Conservation (phyloP, 2,797 vertebrate genomes). For the Diceros bicornis region DNA sequence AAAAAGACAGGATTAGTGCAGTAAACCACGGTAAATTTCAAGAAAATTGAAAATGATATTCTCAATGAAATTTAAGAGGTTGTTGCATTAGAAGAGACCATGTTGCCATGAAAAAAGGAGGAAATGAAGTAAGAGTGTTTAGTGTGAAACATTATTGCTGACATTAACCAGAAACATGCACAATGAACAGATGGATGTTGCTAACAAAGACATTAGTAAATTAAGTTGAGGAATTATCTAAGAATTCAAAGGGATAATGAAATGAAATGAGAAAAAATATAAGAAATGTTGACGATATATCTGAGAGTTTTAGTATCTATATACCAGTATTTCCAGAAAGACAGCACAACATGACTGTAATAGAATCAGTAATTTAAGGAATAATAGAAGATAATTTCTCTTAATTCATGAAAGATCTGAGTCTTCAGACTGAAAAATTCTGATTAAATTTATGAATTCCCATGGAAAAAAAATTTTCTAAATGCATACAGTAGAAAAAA, state of each 20-base stretch:
- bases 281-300: background rate
- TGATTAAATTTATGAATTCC: background rate
- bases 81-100: constrained; percentile 8
- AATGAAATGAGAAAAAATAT: background rate
- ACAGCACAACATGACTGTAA: background rate
- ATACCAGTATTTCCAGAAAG: background rate
- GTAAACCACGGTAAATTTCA: background rate
- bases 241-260: background rate
- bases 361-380: background rate
- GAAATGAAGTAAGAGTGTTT: constrained; percentile 22
- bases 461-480: background rate
- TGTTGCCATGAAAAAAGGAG: background rate
- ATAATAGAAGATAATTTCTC: constrained; percentile 37
- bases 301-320: background rate
- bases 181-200: background rate
- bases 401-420: constrained; percentile 14
- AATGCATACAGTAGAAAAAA: background rate
- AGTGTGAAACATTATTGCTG: background rate
- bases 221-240: constrained; percentile 32
- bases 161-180: constrained; percentile 32
- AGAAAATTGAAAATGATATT: constrained; percentile 45
- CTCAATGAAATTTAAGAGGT: background rate
- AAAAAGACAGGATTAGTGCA: background rate
- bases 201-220: constrained; percentile 41
- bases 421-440: background rate